A percentile compares a stretch with the other conserved stretches of the same genome.
Evolutionary conservation across 2,888 invertebrate species (phyloP).

Genomic region (Xanthia togata): DNA sequence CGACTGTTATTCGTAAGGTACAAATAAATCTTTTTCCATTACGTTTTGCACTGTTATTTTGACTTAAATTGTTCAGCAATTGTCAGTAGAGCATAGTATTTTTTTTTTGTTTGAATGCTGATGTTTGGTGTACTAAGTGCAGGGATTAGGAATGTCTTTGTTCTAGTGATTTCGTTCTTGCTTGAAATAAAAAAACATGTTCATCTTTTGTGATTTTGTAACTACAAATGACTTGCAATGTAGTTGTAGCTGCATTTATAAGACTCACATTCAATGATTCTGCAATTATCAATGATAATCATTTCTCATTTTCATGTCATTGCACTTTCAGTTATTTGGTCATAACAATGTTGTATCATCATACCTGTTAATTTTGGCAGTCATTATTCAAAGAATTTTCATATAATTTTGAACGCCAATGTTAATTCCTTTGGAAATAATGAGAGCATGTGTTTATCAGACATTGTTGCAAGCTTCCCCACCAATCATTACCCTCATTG

Average conservation of each 20-base stretch:
- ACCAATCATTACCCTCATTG: constrained; percentile 43
- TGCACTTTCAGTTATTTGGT: constrained; percentile 62
- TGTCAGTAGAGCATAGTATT: constrained; percentile 62
- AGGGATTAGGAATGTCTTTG: constrained; percentile 79
- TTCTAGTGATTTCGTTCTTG: constrained; percentile 74
- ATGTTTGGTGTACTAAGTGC: constrained; percentile 49
- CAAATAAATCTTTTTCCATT: constrained; percentile 81
- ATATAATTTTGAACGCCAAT: constrained; percentile 28
- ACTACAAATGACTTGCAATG: constrained; percentile 51
- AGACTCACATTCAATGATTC: constrained; percentile 13
- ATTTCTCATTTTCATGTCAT: constrained; percentile 53
- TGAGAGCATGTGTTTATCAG: constrained; percentile 48
- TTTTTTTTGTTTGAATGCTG: constrained; percentile 61
- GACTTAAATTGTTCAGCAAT: constrained; percentile 62
- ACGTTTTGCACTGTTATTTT: constrained; percentile 68
- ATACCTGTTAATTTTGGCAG: constrained; percentile 63
- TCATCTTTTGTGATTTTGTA: constrained; percentile 65
- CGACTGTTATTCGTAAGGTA: constrained; percentile 90
- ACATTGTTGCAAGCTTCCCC: constrained; percentile 40
- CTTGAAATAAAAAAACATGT: constrained; percentile 68
- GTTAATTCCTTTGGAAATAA: constrained; percentile 23
- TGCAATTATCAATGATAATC: constrained; percentile 37
- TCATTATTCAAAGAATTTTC: constrained; percentile 46
- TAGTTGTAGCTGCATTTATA: constrained; percentile 29
- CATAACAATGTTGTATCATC: constrained; percentile 58